phyloP scores from a whole-genome alignment of 2,888 invertebrate species.

The Oscheius sp. region DNA sequence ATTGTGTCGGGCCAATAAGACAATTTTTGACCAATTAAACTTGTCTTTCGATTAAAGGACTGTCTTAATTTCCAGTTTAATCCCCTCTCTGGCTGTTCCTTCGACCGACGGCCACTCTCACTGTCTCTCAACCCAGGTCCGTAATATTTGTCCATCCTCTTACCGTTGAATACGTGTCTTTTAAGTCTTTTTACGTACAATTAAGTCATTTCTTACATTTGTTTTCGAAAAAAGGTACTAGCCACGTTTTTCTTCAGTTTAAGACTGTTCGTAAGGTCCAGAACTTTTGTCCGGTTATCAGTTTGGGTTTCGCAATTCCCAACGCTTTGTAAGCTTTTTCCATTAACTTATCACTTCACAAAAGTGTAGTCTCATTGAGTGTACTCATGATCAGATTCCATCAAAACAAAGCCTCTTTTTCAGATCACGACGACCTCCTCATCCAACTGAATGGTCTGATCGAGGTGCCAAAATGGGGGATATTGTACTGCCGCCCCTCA shows the following conservation, averaged over 20 bases:
- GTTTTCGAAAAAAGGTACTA: not conserved
- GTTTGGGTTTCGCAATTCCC: not conserved
- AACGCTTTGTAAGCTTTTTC: not conserved
- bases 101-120: conserved; percentile 11
- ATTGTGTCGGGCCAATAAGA: not conserved
- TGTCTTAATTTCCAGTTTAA: not conserved
- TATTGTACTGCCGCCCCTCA: conserved; percentile 30
- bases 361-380: not conserved
- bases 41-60: not conserved
- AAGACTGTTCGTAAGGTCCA: not conserved
- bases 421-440: conserved; percentile 1
- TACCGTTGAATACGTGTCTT: conserved; percentile 23
- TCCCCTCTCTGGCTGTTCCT: not conserved
- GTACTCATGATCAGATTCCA: not conserved
- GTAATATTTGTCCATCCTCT: conserved; percentile 30
- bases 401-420: not conserved
- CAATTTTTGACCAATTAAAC: not conserved
- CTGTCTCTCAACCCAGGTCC: conserved; percentile 11
- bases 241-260: not conserved
- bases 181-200: conserved; percentile 16
- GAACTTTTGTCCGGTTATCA: no score
- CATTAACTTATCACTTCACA: no score
- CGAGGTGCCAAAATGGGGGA: conserved; percentile 22
- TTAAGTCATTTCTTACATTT: not conserved
- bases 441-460: conserved; percentile 8